Base-by-base conservation (phyloP, 2,888 invertebrate genomes). In the Mythimna vitellina region DNA sequence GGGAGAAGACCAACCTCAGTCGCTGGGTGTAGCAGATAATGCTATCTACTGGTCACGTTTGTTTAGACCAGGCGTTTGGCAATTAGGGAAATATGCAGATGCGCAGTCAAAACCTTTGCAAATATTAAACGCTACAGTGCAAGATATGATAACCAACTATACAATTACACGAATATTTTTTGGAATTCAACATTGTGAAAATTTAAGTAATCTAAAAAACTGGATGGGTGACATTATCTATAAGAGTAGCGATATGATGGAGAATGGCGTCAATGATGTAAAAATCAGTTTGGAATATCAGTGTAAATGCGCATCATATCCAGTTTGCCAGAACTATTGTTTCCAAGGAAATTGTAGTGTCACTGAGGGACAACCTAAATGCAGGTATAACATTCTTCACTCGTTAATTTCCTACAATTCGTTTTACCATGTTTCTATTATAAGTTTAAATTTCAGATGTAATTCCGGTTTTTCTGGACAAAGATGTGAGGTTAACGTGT, bases 311-410 rank as follows among this genome's bases (percentile, higher is more conserved):
- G 8, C 17, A 29, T 35, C 56, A 29, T 17, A 17, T 20, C 12
- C 58, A 32, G 10, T 58, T 6, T 58, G 58, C 10, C 58, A 35
- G 0, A 58, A 58, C 35, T 58, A 58, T 58, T 58, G 58, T 20
- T 58, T 58, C 6, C 35, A 32, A 20, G 58, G 58, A 35, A 20
- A 32, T 9, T 58, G 58, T 32, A 35, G n/a, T 32, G 58, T 58
- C 32, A 58, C 6, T n/a, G 58, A 58, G 6, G 58, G 58, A 58
- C n/a, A 58, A n/a, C 32, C 58, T 6, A 9, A 32, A 20, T 58
- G 58, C 58, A 58, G 58, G 58, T 58, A 58, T 35, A 54, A 25
- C 22, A 54, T 54, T 51, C 8, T n/a, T n/a, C n/a, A 51, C 51
- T 9, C 51, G n/a, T n/a, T 8, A 9, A 51, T 51, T 53, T 22